A percentile compares a stretch with the other conserved stretches of the same genome.
These are phyloP conservation scores for Tragulus kanchil DNA, from an alignment of 2,113 vertebrate species.

Conservation along the genomic window DNA sequence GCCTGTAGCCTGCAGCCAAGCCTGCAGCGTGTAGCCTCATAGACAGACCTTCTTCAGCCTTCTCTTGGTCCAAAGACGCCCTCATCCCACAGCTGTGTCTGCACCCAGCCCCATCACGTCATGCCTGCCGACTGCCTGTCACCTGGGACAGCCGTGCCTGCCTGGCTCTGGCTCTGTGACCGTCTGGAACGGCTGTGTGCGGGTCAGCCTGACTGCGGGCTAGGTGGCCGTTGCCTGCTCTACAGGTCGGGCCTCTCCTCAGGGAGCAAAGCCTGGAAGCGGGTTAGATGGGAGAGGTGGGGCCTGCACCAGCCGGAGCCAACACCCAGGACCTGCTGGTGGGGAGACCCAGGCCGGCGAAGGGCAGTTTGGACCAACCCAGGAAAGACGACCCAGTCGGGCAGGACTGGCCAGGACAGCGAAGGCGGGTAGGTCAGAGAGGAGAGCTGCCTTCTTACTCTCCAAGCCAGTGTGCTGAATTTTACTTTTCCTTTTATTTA, in stretches of 20 bases:
- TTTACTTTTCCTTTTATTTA: slow-evolving; percentile 82
- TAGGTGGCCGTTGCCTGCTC: neutral
- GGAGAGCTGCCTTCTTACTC: neutral
- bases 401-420: accelerated
- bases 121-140: neutral
- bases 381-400: accelerated
- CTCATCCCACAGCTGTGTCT: neutral
- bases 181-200: neutral
- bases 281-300: accelerated
- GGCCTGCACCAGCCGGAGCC: too few species aligned
- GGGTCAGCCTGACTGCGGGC: neutral
- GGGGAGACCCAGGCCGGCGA: accelerated
- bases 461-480: slow-evolving; percentile 57
- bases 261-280: neutral
- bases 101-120: too few species aligned
- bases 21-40: neutral
- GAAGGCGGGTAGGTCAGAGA: neutral
- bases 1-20: neutral
- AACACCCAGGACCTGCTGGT: accelerated
- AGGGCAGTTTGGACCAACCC: neutral
- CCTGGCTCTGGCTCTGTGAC: neutral
- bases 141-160: neutral
- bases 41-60: neutral
- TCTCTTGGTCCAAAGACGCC: neutral
- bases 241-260: neutral